Evolutionary conservation across 2,797 vertebrate species (phyloP).

Genomic region (Dendrocincla tyrannina): DNA sequence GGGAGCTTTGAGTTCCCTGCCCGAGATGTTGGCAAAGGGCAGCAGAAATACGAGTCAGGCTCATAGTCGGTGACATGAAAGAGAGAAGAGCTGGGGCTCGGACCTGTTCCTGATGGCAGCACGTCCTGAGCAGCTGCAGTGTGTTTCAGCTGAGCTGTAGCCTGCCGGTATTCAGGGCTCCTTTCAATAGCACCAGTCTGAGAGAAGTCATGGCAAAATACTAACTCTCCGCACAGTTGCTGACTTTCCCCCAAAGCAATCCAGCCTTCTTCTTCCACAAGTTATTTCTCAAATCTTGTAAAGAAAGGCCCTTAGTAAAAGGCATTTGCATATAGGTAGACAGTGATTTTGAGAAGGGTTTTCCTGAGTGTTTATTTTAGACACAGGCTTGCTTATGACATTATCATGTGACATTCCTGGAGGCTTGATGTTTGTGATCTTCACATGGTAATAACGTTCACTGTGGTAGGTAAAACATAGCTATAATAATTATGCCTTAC

Average conservation of each 20-base stretch:
- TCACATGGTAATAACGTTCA: constrained; percentile 22
- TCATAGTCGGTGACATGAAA: background rate
- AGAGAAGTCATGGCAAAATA: background rate
- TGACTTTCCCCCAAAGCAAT: background rate
- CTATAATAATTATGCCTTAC: background rate
- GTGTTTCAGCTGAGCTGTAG: background rate
- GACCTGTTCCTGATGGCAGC: constrained; percentile 1
- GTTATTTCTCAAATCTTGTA: background rate
- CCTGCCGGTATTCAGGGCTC: background rate
- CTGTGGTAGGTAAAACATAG: constrained; percentile 40
- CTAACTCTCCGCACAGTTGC: background rate
- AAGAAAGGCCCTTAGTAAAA: background rate
- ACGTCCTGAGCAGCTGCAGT: constrained; percentile 28
- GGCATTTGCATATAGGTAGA: background rate
- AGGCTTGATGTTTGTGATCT: constrained; percentile 40
- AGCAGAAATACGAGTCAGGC: background rate
- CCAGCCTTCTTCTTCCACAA: background rate
- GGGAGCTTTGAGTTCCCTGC: background rate
- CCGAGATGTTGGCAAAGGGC: background rate
- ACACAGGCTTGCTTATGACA: constrained; percentile 11
- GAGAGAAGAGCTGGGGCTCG: background rate
- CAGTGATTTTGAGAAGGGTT: background rate
- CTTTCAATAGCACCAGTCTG: background rate
- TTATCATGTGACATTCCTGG: constrained; percentile 41
- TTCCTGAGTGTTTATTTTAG: constrained; percentile 21